A percentile compares a stretch with the other conserved stretches of the same genome.
Conservation (phyloP, 2,113 vertebrate species). For the Lonchura striata region DNA sequence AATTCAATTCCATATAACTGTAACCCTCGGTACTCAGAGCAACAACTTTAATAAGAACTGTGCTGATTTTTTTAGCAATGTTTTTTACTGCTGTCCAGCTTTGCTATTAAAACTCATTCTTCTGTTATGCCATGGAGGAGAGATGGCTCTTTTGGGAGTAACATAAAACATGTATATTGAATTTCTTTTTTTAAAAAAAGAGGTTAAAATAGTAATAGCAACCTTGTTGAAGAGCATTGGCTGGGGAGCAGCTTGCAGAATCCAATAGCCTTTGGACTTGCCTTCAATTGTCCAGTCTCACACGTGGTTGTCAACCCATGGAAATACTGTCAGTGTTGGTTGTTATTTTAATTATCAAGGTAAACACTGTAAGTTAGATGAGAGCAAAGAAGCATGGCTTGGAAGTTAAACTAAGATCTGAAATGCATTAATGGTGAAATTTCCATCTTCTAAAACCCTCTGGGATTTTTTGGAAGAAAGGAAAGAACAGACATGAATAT, state of each 20-base stretch:
- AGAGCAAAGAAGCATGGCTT: not conserved
- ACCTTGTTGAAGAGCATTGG: not conserved
- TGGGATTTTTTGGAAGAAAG: not conserved
- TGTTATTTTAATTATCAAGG: not conserved
- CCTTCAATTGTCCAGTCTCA: not conserved
- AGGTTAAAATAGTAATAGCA: conserved; percentile 28
- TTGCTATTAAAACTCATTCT: conserved; percentile 2
- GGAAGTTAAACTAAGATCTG: not conserved
- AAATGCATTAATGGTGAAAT: not conserved
- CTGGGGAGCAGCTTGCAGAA: not conserved
- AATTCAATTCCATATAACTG: not conserved
- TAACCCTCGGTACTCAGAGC: not conserved
- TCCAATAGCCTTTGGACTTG: not conserved
- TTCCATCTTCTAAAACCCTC: not conserved
- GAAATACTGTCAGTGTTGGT: not conserved
- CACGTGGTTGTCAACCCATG: not conserved
- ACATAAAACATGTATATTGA: not conserved
- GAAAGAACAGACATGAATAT: not conserved
- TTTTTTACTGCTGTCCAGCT: not conserved
- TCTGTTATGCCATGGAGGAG: not conserved
- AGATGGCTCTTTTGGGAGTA: conserved; percentile 10
- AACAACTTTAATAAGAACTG: conserved; percentile 18
- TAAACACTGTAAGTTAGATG: not conserved
- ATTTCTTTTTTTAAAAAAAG: not conserved
- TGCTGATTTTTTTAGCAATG: not conserved